Conservation (phyloP, 2,797 vertebrate genomes). For the Natrix natrix region DNA sequence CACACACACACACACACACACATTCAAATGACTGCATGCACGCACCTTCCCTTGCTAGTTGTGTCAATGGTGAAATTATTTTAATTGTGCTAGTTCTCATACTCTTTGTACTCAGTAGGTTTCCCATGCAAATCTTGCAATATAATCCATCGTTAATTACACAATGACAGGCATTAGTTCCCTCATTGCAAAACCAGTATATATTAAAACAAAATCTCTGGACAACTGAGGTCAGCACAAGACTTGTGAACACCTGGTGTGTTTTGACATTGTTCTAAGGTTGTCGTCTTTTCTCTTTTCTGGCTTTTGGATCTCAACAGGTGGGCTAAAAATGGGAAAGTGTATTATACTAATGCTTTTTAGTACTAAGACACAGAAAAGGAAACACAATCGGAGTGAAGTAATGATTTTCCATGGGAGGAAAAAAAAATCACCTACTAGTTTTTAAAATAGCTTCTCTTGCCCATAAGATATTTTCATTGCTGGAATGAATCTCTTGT, state of each 20-base stretch:
- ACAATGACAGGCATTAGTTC: constrained; percentile 23
- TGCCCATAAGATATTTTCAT: background rate
- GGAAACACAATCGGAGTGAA: constrained; percentile 2
- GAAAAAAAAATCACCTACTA: background rate
- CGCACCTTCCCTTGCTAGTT: background rate
- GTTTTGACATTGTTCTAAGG: background rate
- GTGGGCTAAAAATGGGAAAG: background rate
- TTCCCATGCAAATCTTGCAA: constrained; percentile 21
- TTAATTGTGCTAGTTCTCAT: background rate
- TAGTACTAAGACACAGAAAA: background rate
- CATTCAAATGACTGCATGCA: background rate
- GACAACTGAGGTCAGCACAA: constrained; percentile 1
- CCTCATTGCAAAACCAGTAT: constrained; percentile 9
- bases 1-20: too few species aligned
- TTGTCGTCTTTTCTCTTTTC: background rate
- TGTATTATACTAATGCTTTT: background rate
- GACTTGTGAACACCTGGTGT: constrained; percentile 20
- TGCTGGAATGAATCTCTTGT: background rate
- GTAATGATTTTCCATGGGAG: background rate
- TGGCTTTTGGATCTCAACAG: background rate
- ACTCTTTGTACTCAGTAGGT: constrained; percentile 28
- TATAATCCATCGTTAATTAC: constrained; percentile 9
- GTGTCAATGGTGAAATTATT: background rate
- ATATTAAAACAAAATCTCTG: constrained; percentile 20
- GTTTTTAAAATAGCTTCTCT: background rate